Base-by-base conservation (phyloP, 2,888 invertebrate species). In the Andrena flavipes region DNA sequence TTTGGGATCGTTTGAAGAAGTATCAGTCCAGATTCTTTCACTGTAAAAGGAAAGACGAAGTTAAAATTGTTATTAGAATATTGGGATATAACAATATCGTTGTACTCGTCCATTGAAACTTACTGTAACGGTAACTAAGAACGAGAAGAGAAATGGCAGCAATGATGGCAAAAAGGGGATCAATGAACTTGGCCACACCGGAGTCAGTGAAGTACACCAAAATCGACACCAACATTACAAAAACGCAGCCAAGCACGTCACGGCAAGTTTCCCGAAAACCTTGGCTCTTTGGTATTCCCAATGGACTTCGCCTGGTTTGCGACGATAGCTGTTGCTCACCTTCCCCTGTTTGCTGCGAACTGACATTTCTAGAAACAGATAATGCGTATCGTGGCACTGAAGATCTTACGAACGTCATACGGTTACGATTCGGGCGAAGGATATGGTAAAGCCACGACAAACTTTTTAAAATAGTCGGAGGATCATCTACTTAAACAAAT, bases 1-100 rank as follows among this genome's bases (percentile, higher is more conserved):
- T 96, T 97, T 0, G 99, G 99, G 78, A 99, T 98, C 0, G 98
- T 99, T 94, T 99, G 98, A 26, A 99, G 95, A 0, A 99, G 95
- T 90, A 99, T 98, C 74, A 98, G 94, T 4, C 98, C 97, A 13
- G 98, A 98, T 93, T 98, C 97, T 88, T 97, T 97, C 96, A 98
- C 98, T 98, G 94, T 56, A 94, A 94, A 88, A 82, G 84, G 67
- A 89, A 29, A 69, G 3, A 35, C 20, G 23, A 60, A 51, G 23
- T 59, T 26, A n/a, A 69, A 10, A 48, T 48, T 76, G 30, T 54
- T 20, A 20, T 42, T 42, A 3, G 13, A 42, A 51, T 20, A 54
- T 10, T 26, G 3, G 23, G 3, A 2, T 23, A 54, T 23, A 26
- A 2, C 1, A 54, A 26, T 10, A 8, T 10, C 13, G 13, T 13